These are phyloP conservation scores for Valencia hispanica DNA, from an alignment of 2,797 vertebrate species.

Conservation along the genomic window DNA sequence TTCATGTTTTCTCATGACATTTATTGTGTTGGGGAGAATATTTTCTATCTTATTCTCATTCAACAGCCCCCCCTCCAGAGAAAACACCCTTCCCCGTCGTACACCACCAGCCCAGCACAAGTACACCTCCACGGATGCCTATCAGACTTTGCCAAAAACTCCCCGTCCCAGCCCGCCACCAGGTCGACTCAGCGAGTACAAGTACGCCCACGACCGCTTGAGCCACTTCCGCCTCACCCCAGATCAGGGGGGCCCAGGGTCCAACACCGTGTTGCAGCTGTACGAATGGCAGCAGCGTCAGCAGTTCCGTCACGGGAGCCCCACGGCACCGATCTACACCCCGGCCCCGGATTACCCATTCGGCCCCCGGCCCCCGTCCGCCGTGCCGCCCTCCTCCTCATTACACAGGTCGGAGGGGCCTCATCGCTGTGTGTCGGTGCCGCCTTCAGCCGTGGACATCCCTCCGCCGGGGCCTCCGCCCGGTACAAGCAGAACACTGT, in stretches of 20 bases:
- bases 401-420: constrained; percentile 82
- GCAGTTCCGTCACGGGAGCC: constrained; percentile 93
- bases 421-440: constrained; percentile 91
- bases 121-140: constrained; percentile 79
- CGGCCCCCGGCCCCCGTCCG: constrained; percentile 84
- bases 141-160: constrained; percentile 91
- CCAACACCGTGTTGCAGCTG: constrained; percentile 90
- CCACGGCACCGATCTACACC: constrained; percentile 88
- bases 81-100: constrained; percentile 86
- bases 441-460: constrained; percentile 88
- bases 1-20: too few relatives aligned
- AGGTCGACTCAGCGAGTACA: constrained; percentile 89
- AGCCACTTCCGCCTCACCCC: constrained; percentile 91
- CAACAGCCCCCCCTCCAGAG: constrained; percentile 75
- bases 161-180: constrained; percentile 83
- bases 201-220: constrained; percentile 93
- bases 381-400: constrained; percentile 82
- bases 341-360: constrained; percentile 87
- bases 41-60: background rate
- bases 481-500: constrained; percentile 74
- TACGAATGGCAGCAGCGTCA: constrained; percentile 98
- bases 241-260: constrained; percentile 83
- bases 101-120: constrained; percentile 83
- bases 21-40: background rate
- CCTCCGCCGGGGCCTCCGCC: constrained; percentile 79